phyloP scores from a whole-genome alignment of 2,888 invertebrate genomes.

The Lepidocyrtoides sp. region DNA sequence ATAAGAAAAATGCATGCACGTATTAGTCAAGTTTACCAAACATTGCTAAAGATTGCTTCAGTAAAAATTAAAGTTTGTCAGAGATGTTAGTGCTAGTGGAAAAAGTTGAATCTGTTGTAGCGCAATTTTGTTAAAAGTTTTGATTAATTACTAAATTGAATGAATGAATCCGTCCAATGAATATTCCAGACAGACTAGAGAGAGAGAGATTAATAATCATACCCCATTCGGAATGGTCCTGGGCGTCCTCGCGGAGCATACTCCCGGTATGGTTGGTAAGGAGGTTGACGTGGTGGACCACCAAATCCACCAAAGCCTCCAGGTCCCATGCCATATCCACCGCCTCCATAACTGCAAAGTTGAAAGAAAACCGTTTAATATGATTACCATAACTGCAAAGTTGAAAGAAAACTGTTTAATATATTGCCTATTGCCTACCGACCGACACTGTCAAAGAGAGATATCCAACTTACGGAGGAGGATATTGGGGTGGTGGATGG shows the following conservation, averaged over 20 bases:
- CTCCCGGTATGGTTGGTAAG: slow-evolving; percentile 82
- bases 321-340: slow-evolving; percentile 85
- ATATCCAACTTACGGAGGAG: slow-evolving; percentile 62
- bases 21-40: neutral
- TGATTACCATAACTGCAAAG: too few species aligned
- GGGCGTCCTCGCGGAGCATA: slow-evolving; percentile 87
- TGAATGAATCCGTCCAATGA: slow-evolving; percentile 1
- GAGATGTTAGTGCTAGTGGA: too few species aligned
- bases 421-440: too few species aligned
- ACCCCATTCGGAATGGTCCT: slow-evolving; percentile 81
- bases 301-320: slow-evolving; percentile 86
- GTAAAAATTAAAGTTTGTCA: neutral
- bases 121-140: neutral
- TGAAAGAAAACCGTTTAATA: neutral
- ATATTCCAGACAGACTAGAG: neutral
- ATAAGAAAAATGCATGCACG: neutral
- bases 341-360: slow-evolving; percentile 77
- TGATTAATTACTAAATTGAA: too few species aligned
- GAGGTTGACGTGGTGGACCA: slow-evolving; percentile 84
- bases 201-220: slow-evolving; percentile 61
- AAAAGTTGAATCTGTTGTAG: too few species aligned
- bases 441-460: neutral
- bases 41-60: too few species aligned
- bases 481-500: slow-evolving; percentile 80
- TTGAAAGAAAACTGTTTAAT: neutral